Evolutionary conservation across 2,888 invertebrate genomes (phyloP), one percentile per base, ranked within the genome.

Genomic region (Trileptium ribeirensis): DNA sequence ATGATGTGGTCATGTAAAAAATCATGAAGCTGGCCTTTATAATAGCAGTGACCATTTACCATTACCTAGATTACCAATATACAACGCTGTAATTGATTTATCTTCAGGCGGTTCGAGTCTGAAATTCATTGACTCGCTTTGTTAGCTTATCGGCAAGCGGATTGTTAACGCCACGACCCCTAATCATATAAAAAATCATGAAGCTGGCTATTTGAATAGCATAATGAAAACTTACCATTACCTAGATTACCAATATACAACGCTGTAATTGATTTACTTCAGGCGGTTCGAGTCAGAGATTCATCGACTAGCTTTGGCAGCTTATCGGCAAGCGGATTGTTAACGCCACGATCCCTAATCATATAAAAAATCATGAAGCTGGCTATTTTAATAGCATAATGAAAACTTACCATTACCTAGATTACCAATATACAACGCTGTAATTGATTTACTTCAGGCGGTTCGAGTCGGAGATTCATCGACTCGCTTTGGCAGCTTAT

Each of bases 381-480:
- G n/a, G n/a, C n/a, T n/a, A n/a, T n/a, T n/a, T n/a, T n/a, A n/a
- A n/a, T n/a, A n/a, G n/a, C n/a, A n/a, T n/a, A n/a, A n/a, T n/a
- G n/a, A n/a, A n/a, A n/a, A n/a, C 64, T 64, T 83, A 74, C 88
- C 87, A 81, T 95, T 95, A 0, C 96, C 95, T 33, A 97, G 90
- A 88, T 97, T 97, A 29, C 98, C 98, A n/a, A 99, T 93, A 88
- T 98, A 99, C 2, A 99, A 90, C 0, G 99, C 99, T 0, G 98
- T 97, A 70, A 99, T 97, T 1, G 94, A 93, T 86, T 93, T 93
- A 88, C 99, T 99, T 87, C 97, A 99, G 0, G 95, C 94, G 67
- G 96, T 95, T 67, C 99, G 90, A 24, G 95, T 95, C 0, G 98
- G 98, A 93, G 98, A 93, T 0, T 95, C 94, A 3, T 95, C 93